These are phyloP conservation scores for Anaspis maculata DNA, from an alignment of 2,888 invertebrate species.

Conservation along the genomic window DNA sequence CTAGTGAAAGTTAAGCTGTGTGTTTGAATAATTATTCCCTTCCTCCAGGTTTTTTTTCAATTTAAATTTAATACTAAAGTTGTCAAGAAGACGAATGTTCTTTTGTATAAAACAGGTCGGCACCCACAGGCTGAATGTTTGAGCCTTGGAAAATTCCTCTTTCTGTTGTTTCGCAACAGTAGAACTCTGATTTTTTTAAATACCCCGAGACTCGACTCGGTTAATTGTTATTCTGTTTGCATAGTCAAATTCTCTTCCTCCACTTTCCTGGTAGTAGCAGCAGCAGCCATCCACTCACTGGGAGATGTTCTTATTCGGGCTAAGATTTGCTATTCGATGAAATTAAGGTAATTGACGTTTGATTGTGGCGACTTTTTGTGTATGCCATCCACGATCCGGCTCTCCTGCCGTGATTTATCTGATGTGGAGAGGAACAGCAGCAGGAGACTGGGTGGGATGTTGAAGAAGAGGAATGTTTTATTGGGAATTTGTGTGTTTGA, in stretches of 20 bases:
- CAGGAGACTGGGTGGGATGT: slow-evolving; percentile 2
- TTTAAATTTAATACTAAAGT: slow-evolving; percentile 15
- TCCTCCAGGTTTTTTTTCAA: slow-evolving; percentile 10
- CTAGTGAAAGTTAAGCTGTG: no score
- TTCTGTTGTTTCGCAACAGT: no score
- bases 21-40: no score
- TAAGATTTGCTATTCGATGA: slow-evolving; percentile 8
- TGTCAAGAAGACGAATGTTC: slow-evolving; percentile 15
- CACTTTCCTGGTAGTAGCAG: no score
- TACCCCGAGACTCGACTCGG: no score
- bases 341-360: slow-evolving; percentile 17
- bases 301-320: no score
- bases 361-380: slow-evolving; percentile 12
- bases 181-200: no score
- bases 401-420: slow-evolving; percentile 11
- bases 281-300: no score
- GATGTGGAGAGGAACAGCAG: slow-evolving; percentile 1
- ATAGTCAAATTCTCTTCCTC: slow-evolving; percentile 12
- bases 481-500: slow-evolving; percentile 14
- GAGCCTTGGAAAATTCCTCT: no score
- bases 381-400: slow-evolving; percentile 9
- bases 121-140: no score
- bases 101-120: slow-evolving; percentile 16
- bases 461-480: slow-evolving; percentile 13
- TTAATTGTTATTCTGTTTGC: slow-evolving; percentile 15